These are phyloP conservation scores for Neodon shergylaensis DNA, from an alignment of 2,113 vertebrate species.

Conservation along the genomic window DNA sequence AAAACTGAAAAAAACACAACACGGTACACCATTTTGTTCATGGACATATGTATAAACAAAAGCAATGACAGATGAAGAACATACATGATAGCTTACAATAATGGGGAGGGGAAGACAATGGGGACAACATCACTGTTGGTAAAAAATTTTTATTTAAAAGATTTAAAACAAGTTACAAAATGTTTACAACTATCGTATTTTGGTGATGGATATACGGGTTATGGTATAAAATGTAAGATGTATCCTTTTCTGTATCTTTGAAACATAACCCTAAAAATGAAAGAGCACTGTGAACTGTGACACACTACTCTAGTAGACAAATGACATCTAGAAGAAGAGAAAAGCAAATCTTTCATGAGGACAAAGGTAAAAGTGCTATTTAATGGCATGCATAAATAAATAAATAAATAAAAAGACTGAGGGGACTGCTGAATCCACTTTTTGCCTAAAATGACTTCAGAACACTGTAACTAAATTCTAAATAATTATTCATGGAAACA, in stretches of 20 bases:
- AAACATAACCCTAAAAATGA: conserved; percentile 1
- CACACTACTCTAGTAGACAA: neutral
- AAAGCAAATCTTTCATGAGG: neutral
- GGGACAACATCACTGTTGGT: neutral
- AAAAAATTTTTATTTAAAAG: conserved; percentile 41
- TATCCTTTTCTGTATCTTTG: neutral
- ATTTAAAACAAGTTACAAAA: conserved; percentile 49
- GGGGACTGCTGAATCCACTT: neutral
- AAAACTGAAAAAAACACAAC: conserved; percentile 47
- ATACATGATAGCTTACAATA: neutral
- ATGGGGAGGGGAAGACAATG: conserved; percentile 34
- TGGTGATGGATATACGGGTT: neutral
- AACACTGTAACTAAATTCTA: neutral
- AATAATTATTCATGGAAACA: neutral
- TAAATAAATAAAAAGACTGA: neutral
- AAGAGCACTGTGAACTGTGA: neutral
- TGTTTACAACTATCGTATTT: neutral
- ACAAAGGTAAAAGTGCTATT: neutral
- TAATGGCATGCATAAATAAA: neutral
- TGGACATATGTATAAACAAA: neutral
- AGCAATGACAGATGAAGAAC: neutral
- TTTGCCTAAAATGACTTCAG: neutral
- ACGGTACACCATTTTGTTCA: neutral
- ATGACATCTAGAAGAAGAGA: neutral
- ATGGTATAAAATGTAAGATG: neutral